Conservation (phyloP, 2,113 vertebrate species). For the Barnardius zonarius region DNA sequence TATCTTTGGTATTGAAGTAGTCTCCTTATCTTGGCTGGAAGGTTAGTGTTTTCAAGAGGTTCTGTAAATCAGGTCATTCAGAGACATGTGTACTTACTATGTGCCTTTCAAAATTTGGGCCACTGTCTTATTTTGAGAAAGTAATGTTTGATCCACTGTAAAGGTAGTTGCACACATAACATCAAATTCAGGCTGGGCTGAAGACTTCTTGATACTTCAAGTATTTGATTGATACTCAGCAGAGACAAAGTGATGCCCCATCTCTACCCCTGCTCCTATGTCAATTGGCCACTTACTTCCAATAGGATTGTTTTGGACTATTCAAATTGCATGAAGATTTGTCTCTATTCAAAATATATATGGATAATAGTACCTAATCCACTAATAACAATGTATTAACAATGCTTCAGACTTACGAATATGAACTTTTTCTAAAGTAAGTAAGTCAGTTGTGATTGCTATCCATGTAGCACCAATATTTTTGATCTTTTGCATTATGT, state of each 20-base stretch:
- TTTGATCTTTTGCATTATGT: not conserved
- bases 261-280: not conserved
- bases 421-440: not conserved
- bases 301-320: not conserved
- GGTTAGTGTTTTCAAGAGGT: not conserved
- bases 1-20: not conserved
- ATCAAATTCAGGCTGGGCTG: not conserved
- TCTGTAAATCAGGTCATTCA: not conserved
- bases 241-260: not conserved
- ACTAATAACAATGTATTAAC: not conserved
- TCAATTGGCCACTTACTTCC: not conserved
- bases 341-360: not conserved
- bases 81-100: not conserved
- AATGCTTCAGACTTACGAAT: not conserved
- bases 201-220: not conserved
- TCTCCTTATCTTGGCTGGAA: not conserved
- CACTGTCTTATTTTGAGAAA: not conserved
- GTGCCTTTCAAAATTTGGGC: not conserved
- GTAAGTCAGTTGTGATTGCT: not conserved
- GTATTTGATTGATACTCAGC: not conserved
- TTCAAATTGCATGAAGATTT: not conserved
- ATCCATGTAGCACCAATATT: not conserved
- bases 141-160: not conserved
- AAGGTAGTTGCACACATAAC: not conserved
- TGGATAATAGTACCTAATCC: not conserved